Base-by-base conservation (phyloP, 2,113 vertebrate species). In the Tragelaphus strepsiceros region DNA sequence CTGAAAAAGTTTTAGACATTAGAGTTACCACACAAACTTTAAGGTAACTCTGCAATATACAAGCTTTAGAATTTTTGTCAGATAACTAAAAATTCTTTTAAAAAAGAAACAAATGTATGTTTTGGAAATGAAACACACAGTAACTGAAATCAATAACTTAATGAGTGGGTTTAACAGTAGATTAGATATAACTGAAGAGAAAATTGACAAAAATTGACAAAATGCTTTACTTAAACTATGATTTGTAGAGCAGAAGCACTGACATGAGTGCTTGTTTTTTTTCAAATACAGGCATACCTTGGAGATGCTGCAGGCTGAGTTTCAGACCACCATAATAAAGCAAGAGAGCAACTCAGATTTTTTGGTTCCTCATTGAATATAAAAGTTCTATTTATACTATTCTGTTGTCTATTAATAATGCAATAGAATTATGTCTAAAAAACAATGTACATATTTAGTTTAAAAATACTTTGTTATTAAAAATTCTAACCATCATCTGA, bases 91-190 rank as follows among this genome's bases (percentile, higher is more conserved):
- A 97, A 32, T 15, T 49, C 53, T 86, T 54, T 54, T 54, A 14
- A 49, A 74, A 71, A 35, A 32, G 12, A 87, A 90, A n/a, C 35
- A 90, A 62, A 64, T 83, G 30, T 35, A 90, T 71, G 3, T 56
- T 96, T 89, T 51, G 24, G 53, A 94, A 95, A 94, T 90, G 61
- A 93, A 88, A 93, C 91, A 71, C 81, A 21, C 9, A 71, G 58
- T 86, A 59, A 94, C 22, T 90, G 49, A 96, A 90, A 87, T 90
- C 51, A 94, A 88, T 32, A 78, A 81, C 43, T 74, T 51, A 53
- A 21, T 35, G 74, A 14, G 43, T 96, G 28, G 58, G 5, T 93
- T 93, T 93, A 85, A 74, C 3, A 74, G 13, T 24, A 74, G 80
- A 86, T 64, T n/a, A 90, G 46, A n/a, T 32, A 81, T 32, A 53